Evolutionary conservation across 2,113 vertebrate species (phyloP), one percentile per base, ranked within the genome.

Genomic region (human): DNA sequence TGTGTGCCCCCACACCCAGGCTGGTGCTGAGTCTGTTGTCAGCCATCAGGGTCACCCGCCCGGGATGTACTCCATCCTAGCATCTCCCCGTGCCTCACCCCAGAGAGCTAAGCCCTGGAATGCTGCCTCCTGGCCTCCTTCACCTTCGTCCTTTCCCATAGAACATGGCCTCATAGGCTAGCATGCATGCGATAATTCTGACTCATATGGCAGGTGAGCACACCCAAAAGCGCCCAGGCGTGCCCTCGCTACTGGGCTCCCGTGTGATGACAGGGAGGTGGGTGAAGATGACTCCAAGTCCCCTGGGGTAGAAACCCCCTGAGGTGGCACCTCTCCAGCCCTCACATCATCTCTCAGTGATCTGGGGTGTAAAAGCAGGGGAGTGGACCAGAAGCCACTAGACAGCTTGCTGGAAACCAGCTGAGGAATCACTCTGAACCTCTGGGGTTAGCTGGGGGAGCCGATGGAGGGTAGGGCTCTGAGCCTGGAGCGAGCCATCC

Each of bases 231-330:
- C 30, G 48, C 38, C 35, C 70, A 50, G 82, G 50, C 66, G 1
- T 40, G 55, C 8, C 38, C 13, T 86, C 73, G n/a, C 75, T 25
- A 3, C 1, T 10, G 16, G 3, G 73, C 13, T 50, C 43, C 73
- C 11, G 0, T 40, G 61, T n/a, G 16, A 11, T 6, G 18, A 59
- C 40, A n/a, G 23, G 14, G 23, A 82, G 23, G 40, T 32, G 50
- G 13, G 32, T 23, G 25, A 75, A 92, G 66, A 43, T 59, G 8
- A 55, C 64, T 52, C 50, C 22, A 52, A 40, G 35, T 23, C 22
- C 0, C 79, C 17, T 2, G 18, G 52, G 52, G 27, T 3, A 7
- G n/a, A n/a, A 23, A 88, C 27, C n/a, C 43, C 27, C 0, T 0
- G 1, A 57, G 17, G 23, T 72, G 43, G 50, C 23, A 78, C 17